Evolutionary conservation across 2,888 invertebrate species (phyloP).

Genomic region (Lithophane semibrunnea): DNA sequence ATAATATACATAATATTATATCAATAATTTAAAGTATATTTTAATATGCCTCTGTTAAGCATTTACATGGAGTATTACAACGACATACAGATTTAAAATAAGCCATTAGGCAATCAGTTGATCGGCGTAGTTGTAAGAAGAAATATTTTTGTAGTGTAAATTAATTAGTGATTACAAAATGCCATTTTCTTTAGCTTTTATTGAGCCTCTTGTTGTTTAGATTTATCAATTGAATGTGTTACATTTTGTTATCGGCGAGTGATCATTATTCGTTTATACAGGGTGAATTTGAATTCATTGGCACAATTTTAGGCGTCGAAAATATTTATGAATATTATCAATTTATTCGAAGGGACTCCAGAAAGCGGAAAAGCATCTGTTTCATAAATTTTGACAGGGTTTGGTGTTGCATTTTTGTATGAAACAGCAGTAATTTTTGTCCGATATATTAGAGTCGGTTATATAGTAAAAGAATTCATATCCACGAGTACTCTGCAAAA

Average conservation of each 20-base stretch:
- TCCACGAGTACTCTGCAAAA: neutral
- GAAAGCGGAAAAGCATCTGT: no score
- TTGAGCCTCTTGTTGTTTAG: constrained; percentile 80
- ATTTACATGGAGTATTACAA: constrained; percentile 23
- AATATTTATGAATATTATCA: neutral
- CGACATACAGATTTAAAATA: constrained; percentile 20
- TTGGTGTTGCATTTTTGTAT: neutral
- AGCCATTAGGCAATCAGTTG: constrained; percentile 73
- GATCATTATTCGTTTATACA: constrained; percentile 49
- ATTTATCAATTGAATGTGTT: constrained; percentile 66
- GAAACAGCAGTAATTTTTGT: neutral
- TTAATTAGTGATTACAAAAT: constrained; percentile 80
- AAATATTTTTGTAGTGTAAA: constrained; percentile 83
- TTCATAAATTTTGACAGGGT: neutral
- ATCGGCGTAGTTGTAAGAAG: constrained; percentile 66
- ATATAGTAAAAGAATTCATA: neutral
- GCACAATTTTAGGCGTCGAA: no score
- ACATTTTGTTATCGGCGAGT: constrained; percentile 67
- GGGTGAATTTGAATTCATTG: neutral
- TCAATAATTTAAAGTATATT: constrained; percentile 13
- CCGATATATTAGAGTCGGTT: neutral
- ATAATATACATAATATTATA: constrained; percentile 10
- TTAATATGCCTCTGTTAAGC: constrained; percentile 7
- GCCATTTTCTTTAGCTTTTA: constrained; percentile 85
- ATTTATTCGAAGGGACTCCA: neutral